phyloP scores from a whole-genome alignment of 2,888 invertebrate species.

The Strigamia crassipes region DNA sequence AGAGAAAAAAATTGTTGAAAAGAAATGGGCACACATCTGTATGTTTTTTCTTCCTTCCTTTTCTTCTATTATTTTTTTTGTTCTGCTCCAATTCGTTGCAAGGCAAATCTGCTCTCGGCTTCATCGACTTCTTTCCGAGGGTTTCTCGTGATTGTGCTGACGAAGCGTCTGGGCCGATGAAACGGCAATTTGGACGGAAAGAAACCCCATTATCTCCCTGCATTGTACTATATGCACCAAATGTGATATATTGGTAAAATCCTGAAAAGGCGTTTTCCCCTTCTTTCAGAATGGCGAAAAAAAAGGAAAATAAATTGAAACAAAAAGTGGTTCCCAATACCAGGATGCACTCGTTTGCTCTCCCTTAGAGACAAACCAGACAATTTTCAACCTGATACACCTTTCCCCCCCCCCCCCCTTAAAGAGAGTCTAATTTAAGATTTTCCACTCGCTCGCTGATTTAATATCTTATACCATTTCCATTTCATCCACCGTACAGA shows the following conservation, averaged over 20 bases:
- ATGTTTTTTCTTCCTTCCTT: background rate
- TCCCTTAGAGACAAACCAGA: slow-evolving; percentile 13
- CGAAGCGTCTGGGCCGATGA: slow-evolving; percentile 37
- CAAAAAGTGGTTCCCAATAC: slow-evolving; percentile 17
- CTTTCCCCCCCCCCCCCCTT: background rate
- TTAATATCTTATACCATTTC: slow-evolving; percentile 13
- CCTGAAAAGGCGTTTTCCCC: slow-evolving; percentile 34
- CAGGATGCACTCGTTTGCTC: slow-evolving; percentile 24
- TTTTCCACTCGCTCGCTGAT: slow-evolving; percentile 29
- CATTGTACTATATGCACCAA: slow-evolving; percentile 38
- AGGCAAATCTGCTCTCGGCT: slow-evolving; percentile 38
- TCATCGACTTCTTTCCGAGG: slow-evolving; percentile 41
- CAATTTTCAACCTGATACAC: slow-evolving; percentile 8
- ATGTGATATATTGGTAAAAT: slow-evolving; percentile 38
- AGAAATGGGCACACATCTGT: slow-evolving; percentile 25
- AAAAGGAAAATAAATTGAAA: background rate
- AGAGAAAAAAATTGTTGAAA: slow-evolving; percentile 10
- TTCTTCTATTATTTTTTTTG: background rate
- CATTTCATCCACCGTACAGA: slow-evolving; percentile 1
- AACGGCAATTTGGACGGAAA: slow-evolving; percentile 39
- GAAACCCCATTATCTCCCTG: slow-evolving; percentile 40
- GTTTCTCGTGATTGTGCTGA: slow-evolving; percentile 32
- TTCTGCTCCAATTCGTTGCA: slow-evolving; percentile 42
- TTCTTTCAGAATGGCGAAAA: background rate
- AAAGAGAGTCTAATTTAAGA: background rate